Conservation (phyloP, 2,888 invertebrate species). For the Epiperipatus broadwayi region DNA sequence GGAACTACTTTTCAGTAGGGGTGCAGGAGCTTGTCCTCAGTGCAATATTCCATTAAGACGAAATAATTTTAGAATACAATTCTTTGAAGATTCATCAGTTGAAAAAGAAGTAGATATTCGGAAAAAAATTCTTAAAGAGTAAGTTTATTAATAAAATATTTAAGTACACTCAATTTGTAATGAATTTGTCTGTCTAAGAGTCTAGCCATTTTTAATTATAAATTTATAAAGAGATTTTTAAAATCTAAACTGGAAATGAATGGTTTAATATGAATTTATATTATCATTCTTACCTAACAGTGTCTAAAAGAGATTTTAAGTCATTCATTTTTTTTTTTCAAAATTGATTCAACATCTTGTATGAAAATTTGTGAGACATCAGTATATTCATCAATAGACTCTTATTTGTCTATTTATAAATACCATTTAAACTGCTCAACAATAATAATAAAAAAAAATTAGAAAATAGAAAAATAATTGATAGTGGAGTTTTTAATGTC, state of each 20-base stretch:
- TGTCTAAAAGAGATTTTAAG: too few relatives aligned
- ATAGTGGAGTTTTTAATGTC: too few relatives aligned
- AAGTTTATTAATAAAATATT: too few relatives aligned
- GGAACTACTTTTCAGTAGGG: conserved; percentile 84
- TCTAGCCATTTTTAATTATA: not conserved
- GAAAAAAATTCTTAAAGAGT: conserved; percentile 58
- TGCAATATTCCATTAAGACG: conserved; percentile 70
- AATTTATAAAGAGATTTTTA: not conserved
- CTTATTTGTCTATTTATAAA: too few relatives aligned
- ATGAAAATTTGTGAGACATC: too few relatives aligned
- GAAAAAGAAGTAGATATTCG: conserved; percentile 95
- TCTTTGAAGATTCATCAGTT: conserved; percentile 86
- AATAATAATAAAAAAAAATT: too few relatives aligned
- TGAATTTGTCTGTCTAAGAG: not conserved
- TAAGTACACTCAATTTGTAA: conserved; percentile 18
- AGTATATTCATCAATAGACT: too few relatives aligned
- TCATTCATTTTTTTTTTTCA: too few relatives aligned
- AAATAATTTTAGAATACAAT: conserved; percentile 74
- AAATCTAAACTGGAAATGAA: not conserved
- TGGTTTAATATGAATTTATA: not conserved
- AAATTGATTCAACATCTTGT: too few relatives aligned
- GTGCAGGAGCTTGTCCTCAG: conserved; percentile 83
- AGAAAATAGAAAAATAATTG: too few relatives aligned
- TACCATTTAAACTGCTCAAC: too few relatives aligned
- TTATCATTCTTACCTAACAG: not conserved